Base-by-base conservation (phyloP, 2,797 vertebrate species). In the Notamacropus eugenii region DNA sequence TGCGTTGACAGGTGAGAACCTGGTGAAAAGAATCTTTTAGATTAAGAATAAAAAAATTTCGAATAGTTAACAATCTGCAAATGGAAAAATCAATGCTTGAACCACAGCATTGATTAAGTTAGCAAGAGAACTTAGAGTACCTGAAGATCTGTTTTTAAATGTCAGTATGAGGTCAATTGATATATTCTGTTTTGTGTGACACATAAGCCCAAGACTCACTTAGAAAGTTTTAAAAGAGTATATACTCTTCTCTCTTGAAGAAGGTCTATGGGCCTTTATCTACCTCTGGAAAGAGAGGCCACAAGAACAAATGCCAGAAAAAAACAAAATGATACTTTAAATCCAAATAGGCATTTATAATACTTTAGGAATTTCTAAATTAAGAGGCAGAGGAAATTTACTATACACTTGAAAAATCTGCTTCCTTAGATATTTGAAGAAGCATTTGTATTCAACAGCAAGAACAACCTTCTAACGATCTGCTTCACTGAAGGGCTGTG, bases 21-120 rank as follows among this genome's bases (percentile, higher is more conserved):
- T 31, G 34, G 54, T 93, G 54, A 93, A 97, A 62, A 28, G 34
- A 93, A 93, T 16, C 67, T 94, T 96, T 28, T 56, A 11, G 52
- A 62, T 90, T 96, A 97, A 98, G 95, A 93, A 97, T 91, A 34
- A 95, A 27, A 46, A 62, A 31, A 93, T 82, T 98, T 96, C 56
- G 59, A 95, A 82, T 6, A 93, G 56, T 0, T 97, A 92, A 34
- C 94, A 97, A 94, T 29, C 13, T 95, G 54, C 92, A 97, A 96
- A 97, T 94, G 90, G 95, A 97, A 97, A 97, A 96, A 92, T 94
- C 56, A 94, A 90, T 92, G 93, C 9, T 16, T 90, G 29, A 87
- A 56, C 91, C 96, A 74, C 87, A 90, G 82, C 46, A 46, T 3
- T 93, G 82, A 58, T 67, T 95, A 54, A 92, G 91, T 34, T 91